A percentile compares a stretch with the other conserved stretches of the same genome.
Conservation (phyloP, 2,888 invertebrate species). For the Erebia ligea region DNA sequence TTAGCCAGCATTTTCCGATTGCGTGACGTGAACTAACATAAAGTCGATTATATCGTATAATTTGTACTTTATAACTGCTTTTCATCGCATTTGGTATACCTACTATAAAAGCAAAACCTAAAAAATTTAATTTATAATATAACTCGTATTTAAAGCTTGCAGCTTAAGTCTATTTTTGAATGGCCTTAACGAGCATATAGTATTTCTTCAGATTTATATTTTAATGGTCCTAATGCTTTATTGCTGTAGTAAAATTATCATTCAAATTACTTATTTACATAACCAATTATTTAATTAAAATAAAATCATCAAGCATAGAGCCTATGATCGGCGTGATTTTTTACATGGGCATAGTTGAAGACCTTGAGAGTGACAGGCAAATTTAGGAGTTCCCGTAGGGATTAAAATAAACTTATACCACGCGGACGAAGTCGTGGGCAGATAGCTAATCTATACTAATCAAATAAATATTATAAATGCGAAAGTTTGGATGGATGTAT, state of each 20-base stretch:
- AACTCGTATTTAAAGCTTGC: background rate
- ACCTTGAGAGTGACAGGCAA: no score
- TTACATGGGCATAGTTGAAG: no score
- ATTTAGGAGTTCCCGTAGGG: no score
- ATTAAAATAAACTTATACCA: no score
- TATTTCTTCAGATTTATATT: slow-evolving; percentile 7
- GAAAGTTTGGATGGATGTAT: no score
- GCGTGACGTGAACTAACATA: slow-evolving; percentile 32
- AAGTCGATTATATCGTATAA: slow-evolving; percentile 32
- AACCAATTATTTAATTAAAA: background rate
- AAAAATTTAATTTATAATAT: background rate
- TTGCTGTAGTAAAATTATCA: slow-evolving; percentile 19
- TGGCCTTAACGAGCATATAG: background rate
- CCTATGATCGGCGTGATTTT: no score
- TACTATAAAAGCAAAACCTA: background rate
- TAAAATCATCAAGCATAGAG: background rate
- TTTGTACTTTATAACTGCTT: slow-evolving; percentile 35
- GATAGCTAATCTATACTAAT: no score
- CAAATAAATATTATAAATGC: no score
- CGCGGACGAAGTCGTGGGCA: no score
- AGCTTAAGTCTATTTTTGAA: background rate
- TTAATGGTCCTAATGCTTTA: slow-evolving; percentile 13
- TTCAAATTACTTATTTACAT: slow-evolving; percentile 9
- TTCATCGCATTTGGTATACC: slow-evolving; percentile 25
- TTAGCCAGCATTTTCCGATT: slow-evolving; percentile 25